Percentiles rank a stretch among this genome's conserved stretches.
Evolutionary conservation across 2,888 invertebrate species (phyloP).

Genomic region (Hypolimnas misippus): DNA sequence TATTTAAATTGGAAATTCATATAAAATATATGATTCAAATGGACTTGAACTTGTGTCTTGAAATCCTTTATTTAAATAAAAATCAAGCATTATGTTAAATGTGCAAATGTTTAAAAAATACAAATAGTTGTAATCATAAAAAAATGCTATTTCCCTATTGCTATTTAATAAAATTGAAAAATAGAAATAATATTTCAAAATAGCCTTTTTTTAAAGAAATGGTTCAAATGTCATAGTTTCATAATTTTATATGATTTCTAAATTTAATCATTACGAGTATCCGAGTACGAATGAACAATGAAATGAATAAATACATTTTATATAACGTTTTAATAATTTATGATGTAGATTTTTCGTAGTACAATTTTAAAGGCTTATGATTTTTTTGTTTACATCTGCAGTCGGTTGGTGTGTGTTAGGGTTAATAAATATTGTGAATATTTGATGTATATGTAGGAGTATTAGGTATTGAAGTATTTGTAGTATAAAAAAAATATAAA

Average conservation of each 20-base stretch:
- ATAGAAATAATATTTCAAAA: too few species aligned
- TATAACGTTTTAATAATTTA: background rate
- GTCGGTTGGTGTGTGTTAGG: conserved; percentile 6
- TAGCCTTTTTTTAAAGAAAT: too few species aligned
- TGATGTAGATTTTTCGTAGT: conserved; percentile 5
- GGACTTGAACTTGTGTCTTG: too few species aligned
- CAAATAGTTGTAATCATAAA: too few species aligned
- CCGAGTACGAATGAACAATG: background rate
- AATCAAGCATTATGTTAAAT: too few species aligned
- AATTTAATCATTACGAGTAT: background rate
- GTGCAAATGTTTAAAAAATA: too few species aligned
- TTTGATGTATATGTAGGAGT: background rate
- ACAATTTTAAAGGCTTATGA: background rate
- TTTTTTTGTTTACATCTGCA: background rate
- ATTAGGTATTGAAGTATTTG: background rate
- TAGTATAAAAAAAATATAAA: background rate
- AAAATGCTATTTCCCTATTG: too few species aligned
- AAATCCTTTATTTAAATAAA: too few species aligned
- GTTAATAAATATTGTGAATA: conserved; percentile 8
- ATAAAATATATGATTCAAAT: background rate
- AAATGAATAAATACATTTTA: background rate
- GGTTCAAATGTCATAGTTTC: too few species aligned
- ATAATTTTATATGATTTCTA: too few species aligned
- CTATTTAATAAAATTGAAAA: too few species aligned
- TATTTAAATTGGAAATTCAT: background rate